Evolutionary conservation across 2,797 vertebrate species (phyloP), one percentile per base, ranked within the genome.

Genomic region (Galaxias olidus): DNA sequence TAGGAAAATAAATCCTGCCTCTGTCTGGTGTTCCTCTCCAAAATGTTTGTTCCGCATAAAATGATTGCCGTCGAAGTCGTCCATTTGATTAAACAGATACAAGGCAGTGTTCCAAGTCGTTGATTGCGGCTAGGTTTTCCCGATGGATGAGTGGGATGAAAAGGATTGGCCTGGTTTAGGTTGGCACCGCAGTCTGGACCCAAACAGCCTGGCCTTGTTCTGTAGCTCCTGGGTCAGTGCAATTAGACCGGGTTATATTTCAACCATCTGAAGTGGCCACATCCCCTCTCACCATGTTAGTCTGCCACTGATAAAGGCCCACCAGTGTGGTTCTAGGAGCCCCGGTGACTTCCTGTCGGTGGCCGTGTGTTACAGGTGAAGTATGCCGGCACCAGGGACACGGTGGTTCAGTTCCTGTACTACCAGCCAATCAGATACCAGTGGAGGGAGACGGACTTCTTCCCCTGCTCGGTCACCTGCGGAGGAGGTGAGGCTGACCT

Each of bases 381-480:
- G 87, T 94, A 93, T 58, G 90, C 86, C 0, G 90, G 85, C 54
- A 79, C 91, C 15, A 93, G 90, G 76, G 95, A 96, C 82, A 96
- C 94, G 0, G 76, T 92, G 68, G 89, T 95, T 69, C 96, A 96
- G 67, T 97, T 96, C 88, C 91, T 94, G 49, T 98, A 95, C 80
- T 96, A 98, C 87, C 95, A 98, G 82, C 96, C 95, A 12, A 94
- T 98, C 83, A 94, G 94, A 73, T 95, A 96, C 65, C 96, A 96
- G 73, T 98, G 96, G 96, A 93, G 92, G 71, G 94, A 97, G 74
- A 97, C 96, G 0, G 96, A 97, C 70, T 98, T 98, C 89, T 98
- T 97, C 75, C 96, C 96, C 54, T 98, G 96, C 77, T 96, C 96
- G 0, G 95, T 93, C 46, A 94, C 94, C 0, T 98, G 96, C 55